A percentile compares a stretch with the other conserved stretches of the same genome.
phyloP scores from a whole-genome alignment of 2,888 invertebrate species.

The Cephus sareptanus region DNA sequence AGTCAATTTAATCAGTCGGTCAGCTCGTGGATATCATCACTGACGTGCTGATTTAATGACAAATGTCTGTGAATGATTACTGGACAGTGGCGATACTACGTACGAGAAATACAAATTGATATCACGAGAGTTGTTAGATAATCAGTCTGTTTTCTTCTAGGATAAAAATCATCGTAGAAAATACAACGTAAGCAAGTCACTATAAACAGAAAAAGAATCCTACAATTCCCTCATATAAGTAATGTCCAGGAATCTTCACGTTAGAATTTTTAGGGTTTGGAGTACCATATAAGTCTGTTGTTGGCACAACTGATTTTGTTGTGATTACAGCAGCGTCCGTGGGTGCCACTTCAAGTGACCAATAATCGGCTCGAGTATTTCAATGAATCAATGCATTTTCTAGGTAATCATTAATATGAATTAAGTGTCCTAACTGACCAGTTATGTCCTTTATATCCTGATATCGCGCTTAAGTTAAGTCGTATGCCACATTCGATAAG shows the following conservation, averaged over 20 bases:
- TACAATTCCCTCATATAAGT: neutral
- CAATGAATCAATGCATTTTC: conserved; percentile 65
- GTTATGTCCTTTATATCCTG: conserved; percentile 37
- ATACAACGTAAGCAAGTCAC: conserved; percentile 3
- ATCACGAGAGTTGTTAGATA: neutral
- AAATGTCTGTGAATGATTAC: too few relatives aligned
- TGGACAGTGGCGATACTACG: too few relatives aligned
- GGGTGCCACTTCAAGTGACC: conserved; percentile 64
- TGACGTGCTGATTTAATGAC: too few relatives aligned
- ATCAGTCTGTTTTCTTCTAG: neutral
- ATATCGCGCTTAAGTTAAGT: conserved; percentile 36
- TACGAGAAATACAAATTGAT: too few relatives aligned
- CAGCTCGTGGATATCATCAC: too few relatives aligned
- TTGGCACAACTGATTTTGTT: conserved; percentile 67
- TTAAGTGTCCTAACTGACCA: conserved; percentile 58
- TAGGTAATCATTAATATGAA: conserved; percentile 66
- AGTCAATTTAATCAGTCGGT: too few relatives aligned
- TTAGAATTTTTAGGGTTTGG: conserved; percentile 5
- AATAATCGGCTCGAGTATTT: conserved; percentile 64
- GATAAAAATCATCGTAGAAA: neutral
- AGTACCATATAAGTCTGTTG: conserved; percentile 48
- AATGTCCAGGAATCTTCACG: conserved; percentile 2
- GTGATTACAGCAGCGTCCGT: conserved; percentile 65
- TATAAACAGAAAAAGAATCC: neutral
- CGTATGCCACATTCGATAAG: conserved; percentile 46